Evolutionary conservation across 2,888 invertebrate genomes (phyloP).

Genomic region (Habrosyne pyritoides): DNA sequence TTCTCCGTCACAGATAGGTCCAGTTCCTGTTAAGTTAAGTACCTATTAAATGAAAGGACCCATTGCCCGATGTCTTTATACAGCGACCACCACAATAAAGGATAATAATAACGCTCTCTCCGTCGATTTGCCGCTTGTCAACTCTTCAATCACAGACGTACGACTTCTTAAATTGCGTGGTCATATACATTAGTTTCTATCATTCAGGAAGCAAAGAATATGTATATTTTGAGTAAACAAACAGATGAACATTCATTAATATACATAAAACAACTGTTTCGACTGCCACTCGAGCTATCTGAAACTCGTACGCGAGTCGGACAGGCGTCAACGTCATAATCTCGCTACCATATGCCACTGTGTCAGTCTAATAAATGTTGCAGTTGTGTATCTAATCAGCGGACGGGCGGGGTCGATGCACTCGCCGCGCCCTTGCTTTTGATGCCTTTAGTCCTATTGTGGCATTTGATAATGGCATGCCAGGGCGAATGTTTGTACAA

Average conservation of each 20-base stretch:
- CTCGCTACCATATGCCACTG: constrained; percentile 13
- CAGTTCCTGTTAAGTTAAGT: no score
- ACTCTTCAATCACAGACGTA: no score
- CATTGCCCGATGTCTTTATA: no score
- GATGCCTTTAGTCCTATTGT: constrained; percentile 2
- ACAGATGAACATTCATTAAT: not conserved
- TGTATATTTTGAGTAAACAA: no score
- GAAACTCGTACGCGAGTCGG: not conserved
- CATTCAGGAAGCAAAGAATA: no score
- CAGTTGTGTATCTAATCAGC: constrained; percentile 61
- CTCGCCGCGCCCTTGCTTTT: constrained; percentile 45
- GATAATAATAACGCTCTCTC: no score
- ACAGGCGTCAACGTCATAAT: not conserved
- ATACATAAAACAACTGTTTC: not conserved
- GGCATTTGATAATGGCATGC: constrained; percentile 1
- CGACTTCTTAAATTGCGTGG: no score
- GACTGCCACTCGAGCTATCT: not conserved
- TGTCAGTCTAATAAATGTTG: constrained; percentile 49
- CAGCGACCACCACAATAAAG: no score
- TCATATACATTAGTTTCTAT: no score
- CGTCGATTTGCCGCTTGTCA: no score
- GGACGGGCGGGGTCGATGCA: constrained; percentile 54
- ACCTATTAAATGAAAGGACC: no score
- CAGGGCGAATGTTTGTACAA: not conserved
- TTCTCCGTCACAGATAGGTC: no score